Percentiles rank a stretch among this genome's conserved stretches.
Conservation (phyloP, 2,113 vertebrate genomes). For the Lampris megalopsis region DNA sequence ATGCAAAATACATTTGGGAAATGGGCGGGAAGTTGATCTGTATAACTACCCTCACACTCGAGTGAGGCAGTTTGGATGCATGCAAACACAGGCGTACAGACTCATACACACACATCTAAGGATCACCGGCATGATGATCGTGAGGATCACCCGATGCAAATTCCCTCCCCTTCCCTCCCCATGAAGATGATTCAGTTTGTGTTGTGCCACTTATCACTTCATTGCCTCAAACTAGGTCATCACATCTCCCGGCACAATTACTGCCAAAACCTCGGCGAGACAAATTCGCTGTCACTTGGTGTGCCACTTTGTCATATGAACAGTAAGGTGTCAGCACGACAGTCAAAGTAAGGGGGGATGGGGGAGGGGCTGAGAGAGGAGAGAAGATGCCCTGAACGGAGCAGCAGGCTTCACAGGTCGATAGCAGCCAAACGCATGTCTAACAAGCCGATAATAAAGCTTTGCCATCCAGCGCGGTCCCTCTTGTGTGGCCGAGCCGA, state of each 20-base stretch:
- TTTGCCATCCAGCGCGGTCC: constrained; percentile 46
- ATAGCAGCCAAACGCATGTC: constrained; percentile 75
- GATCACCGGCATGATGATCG: neutral
- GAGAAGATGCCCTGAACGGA: constrained; percentile 58
- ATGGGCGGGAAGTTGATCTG: constrained; percentile 30
- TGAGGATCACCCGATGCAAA: constrained; percentile 58
- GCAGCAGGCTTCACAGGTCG: constrained; percentile 57
- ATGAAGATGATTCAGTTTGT: constrained; percentile 56
- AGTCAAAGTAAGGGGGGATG: constrained; percentile 20
- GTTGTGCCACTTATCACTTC: constrained; percentile 59
- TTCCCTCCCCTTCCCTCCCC: constrained; percentile 34
- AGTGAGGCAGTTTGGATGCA: no score
- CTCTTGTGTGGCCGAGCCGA: constrained; percentile 50
- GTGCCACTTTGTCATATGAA: constrained; percentile 56
- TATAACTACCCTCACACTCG: constrained; percentile 32
- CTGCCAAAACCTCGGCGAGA: constrained; percentile 63
- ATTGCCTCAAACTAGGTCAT: constrained; percentile 72
- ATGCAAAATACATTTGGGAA: constrained; percentile 24
- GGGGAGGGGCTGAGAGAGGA: constrained; percentile 21
- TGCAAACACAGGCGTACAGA: no score
- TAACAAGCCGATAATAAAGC: constrained; percentile 76
- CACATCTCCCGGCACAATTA: constrained; percentile 68
- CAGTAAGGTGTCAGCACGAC: constrained; percentile 38
- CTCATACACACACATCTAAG: no score
- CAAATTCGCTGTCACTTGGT: constrained; percentile 67